These are phyloP conservation scores for Limanda limanda DNA, from an alignment of 2,113 vertebrate species.

Conservation along the genomic window DNA sequence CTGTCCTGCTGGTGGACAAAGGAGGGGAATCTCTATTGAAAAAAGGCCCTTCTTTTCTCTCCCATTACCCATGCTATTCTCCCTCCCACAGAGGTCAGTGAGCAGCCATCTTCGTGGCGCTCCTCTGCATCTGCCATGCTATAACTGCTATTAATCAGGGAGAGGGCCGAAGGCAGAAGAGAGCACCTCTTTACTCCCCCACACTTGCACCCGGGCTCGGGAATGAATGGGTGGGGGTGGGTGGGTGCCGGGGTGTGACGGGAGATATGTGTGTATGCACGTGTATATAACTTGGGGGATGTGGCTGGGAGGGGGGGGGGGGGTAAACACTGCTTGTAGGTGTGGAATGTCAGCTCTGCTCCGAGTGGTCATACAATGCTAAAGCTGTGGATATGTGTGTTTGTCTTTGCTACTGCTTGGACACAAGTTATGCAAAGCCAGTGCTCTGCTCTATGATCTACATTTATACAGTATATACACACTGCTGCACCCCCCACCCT, in stretches of 20 bases:
- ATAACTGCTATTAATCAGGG: constrained; percentile 69
- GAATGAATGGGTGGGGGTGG: constrained; percentile 24
- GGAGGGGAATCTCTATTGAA: constrained; percentile 50
- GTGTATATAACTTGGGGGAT: neutral
- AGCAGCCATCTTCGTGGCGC: constrained; percentile 57
- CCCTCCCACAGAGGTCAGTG: constrained; percentile 76
- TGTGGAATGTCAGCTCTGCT: constrained; percentile 50
- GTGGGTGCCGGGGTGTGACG: neutral
- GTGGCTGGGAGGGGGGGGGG: neutral
- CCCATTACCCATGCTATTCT: constrained; percentile 51
- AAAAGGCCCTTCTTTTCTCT: constrained; percentile 52
- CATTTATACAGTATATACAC: constrained; percentile 28
- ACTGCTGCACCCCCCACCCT: constrained; percentile 21
- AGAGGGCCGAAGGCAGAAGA: constrained; percentile 39
- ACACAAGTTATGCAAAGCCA: constrained; percentile 47
- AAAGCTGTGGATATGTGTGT: constrained; percentile 18
- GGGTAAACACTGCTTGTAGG: constrained; percentile 41
- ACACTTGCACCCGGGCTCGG: constrained; percentile 29
- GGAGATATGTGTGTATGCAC: constrained; percentile 6
- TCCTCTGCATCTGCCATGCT: constrained; percentile 68
- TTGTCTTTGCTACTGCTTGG: constrained; percentile 28
- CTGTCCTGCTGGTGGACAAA: constrained; percentile 63
- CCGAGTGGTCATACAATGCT: neutral
- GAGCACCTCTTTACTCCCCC: constrained; percentile 33
- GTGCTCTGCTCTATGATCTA: constrained; percentile 37